Conservation (phyloP, 2,113 vertebrate species). For the Pomatorhinus ruficollis region DNA sequence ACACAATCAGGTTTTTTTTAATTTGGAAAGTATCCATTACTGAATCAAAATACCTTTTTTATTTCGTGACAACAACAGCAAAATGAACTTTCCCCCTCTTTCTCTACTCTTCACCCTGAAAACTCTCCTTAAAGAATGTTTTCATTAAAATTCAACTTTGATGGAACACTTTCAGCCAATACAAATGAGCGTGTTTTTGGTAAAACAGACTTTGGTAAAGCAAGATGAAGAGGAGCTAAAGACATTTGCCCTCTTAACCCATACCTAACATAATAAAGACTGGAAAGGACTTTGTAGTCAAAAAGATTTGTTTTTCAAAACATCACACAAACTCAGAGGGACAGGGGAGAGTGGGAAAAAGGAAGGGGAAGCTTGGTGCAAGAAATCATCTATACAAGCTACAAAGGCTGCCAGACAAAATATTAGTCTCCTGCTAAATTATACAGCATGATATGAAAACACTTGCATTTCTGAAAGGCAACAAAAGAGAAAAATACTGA, state of each 20-base stretch:
- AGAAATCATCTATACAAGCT: slow-evolving; percentile 42
- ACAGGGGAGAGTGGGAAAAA: neutral
- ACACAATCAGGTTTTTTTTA: neutral
- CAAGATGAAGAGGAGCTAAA: neutral
- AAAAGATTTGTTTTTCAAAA: slow-evolving; percentile 32
- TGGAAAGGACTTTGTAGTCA: neutral
- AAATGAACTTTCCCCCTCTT: neutral
- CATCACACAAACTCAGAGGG: neutral
- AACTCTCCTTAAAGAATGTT: neutral
- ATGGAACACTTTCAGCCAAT: neutral
- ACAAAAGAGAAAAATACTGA: neutral
- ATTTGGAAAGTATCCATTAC: neutral
- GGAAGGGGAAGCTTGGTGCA: neutral
- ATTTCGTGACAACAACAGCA: neutral
- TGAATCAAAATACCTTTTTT: neutral
- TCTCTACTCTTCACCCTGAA: neutral
- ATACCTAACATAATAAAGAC: slow-evolving; percentile 1
- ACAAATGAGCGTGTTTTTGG: neutral
- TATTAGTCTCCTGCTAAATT: slow-evolving; percentile 55
- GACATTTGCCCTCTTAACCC: neutral
- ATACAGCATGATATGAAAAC: neutral
- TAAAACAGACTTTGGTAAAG: neutral
- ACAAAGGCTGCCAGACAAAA: slow-evolving; percentile 37
- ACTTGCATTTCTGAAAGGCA: slow-evolving; percentile 29
- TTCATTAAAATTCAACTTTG: neutral